Evolutionary conservation across 1,140 invertebrate genomes (phyloP).

Genomic region (Sarcophaga peregrina): DNA sequence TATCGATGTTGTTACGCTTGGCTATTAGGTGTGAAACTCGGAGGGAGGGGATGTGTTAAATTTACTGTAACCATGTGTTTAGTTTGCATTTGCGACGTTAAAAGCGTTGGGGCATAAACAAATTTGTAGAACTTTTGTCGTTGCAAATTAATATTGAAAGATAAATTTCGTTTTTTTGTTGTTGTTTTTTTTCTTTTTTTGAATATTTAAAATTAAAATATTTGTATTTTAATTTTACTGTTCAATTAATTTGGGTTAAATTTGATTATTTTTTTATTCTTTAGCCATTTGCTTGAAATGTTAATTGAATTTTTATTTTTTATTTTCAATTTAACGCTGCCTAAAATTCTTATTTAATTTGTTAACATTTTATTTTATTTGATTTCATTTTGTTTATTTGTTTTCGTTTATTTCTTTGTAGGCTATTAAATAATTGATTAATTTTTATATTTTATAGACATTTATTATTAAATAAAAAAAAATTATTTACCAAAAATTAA

Average conservation of each 20-base stretch:
- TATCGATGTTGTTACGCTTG: too few relatives aligned
- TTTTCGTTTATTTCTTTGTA: background rate
- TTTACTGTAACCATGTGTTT: too few relatives aligned
- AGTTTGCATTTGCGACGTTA: too few relatives aligned
- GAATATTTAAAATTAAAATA: background rate
- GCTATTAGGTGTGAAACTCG: too few relatives aligned
- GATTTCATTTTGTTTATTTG: too few relatives aligned
- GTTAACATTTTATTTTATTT: too few relatives aligned
- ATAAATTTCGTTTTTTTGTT: background rate
- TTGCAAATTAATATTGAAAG: background rate
- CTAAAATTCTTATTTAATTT: background rate
- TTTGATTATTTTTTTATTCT: background rate
- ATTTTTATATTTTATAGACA: constrained; percentile 1
- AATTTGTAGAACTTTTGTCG: background rate
- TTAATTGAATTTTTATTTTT: constrained; percentile 5
- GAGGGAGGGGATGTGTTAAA: too few relatives aligned
- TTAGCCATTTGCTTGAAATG: background rate
- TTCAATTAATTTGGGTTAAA: constrained; percentile 21
- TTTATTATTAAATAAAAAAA: background rate
- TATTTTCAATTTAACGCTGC: too few relatives aligned
- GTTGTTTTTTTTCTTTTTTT: background rate
- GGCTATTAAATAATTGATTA: background rate
- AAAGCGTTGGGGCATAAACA: background rate
- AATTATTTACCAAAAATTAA: background rate
- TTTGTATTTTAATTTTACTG: constrained; percentile 1